Evolutionary conservation across 2,113 vertebrate species (phyloP), one percentile per base, ranked within the genome.

Genomic region (Scophthalmus maximus): DNA sequence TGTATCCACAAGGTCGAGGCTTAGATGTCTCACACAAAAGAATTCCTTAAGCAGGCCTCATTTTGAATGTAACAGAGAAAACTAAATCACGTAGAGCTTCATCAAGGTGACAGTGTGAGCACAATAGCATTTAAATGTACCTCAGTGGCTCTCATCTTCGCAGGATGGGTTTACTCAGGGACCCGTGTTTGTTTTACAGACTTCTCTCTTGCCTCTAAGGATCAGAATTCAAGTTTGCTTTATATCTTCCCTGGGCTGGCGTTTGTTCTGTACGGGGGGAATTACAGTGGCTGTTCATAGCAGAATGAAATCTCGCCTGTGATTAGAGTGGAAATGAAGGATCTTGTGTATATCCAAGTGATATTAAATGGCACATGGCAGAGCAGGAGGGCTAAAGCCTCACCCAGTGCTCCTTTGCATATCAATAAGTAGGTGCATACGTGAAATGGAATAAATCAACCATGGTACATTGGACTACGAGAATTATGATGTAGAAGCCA

Each of bases 291-390:
- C 72, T 61, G 50, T 58, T 73, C 61, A 12, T 12, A 23, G 50
- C 22, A 22, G 50, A 83, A 50, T 76, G 51, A 84, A 89, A 82
- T 79, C 73, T 51, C 55, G 4, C 59, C 62, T 57, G 17, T 80
- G 88, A 91, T 89, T 51, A 87, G 73, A 87, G 75, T 85, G 67
- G 83, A 88, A 88, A 87, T 84, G 65, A 91, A 86, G 76, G 78
- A 89, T 88, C 69, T 53, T 61, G 47, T 86, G 78, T 80, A 84
- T 84, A 83, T 90, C 74, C 74, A 81, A 88, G 79, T 29, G 79
- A 83, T 87, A 77, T 88, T 89, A 91, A 92, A 81, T 82, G 55
- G 66, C 75, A 88, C 61, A 63, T 85, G 66, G 74, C 78, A 79
- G 80, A 76, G 77, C 55, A 53, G 70, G 61, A 74, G 73, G 50